Percentiles rank a stretch among this genome's conserved stretches.
These are phyloP conservation scores for Pampusana beccarii DNA, from an alignment of 2,113 vertebrate genomes.

Conservation along the genomic window DNA sequence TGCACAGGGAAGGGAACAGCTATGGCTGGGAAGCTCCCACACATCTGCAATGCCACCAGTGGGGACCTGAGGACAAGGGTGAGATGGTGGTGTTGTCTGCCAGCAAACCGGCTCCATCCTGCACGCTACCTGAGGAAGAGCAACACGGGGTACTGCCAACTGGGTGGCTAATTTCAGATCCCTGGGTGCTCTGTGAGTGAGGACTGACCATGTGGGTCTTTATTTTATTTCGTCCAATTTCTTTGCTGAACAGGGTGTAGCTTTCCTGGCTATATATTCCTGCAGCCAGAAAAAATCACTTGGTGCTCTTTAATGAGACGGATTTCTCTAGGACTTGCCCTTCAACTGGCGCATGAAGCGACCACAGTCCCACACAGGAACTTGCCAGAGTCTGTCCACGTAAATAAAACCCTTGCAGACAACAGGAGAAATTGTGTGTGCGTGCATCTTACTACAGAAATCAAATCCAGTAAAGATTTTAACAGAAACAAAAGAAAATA, in stretches of 20 bases:
- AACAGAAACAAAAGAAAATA: not conserved
- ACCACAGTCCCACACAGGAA: not conserved
- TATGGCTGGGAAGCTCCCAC: not conserved
- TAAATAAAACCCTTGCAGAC: not conserved
- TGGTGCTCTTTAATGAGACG: not conserved
- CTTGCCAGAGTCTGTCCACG: fast-evolving
- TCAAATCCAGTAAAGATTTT: not conserved
- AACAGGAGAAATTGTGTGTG: not conserved
- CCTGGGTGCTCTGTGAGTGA: not conserved
- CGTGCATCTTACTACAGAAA: not conserved
- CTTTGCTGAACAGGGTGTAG: not conserved
- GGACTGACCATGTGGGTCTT: not conserved
- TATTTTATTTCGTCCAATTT: not conserved
- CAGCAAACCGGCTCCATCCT: not conserved
- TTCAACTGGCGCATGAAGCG: fast-evolving
- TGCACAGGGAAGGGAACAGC: not conserved
- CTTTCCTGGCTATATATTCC: not conserved
- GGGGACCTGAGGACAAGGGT: not conserved
- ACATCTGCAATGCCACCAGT: fast-evolving
- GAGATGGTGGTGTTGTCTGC: not conserved
- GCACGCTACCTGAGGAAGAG: not conserved
- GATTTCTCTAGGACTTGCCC: not conserved
- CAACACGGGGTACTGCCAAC: not conserved
- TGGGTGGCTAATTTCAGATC: not conserved
- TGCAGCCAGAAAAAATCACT: not conserved